Conservation (phyloP, 1,140 invertebrate species). For the Brachionus plicatilis region DNA sequence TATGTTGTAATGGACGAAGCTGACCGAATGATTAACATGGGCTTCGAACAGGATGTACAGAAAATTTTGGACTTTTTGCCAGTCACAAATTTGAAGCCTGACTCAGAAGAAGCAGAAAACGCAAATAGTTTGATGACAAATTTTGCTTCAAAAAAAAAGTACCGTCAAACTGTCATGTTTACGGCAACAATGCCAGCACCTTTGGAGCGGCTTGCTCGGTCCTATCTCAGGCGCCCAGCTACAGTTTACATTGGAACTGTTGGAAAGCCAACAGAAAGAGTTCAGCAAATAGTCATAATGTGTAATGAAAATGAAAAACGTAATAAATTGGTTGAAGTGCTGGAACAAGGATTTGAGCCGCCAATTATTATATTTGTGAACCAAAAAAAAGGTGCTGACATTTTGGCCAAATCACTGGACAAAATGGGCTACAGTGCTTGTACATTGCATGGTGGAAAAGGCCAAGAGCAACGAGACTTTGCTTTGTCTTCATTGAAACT, state of each 20-base stretch:
- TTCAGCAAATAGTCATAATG: constrained; percentile 94
- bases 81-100: constrained; percentile 95
- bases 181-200: constrained; percentile 99
- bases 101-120: constrained; percentile 96
- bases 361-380: constrained; percentile 99
- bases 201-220: constrained; percentile 88
- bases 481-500: constrained; percentile 89
- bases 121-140: constrained; percentile 75
- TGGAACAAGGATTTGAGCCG: constrained; percentile 69
- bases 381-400: constrained; percentile 98
- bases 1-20: constrained; percentile 70
- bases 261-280: constrained; percentile 93
- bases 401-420: constrained; percentile 89
- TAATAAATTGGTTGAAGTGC: constrained; percentile 60
- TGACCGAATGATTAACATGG: constrained; percentile 99
- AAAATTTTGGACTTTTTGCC: constrained; percentile 98
- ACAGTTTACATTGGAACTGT: constrained; percentile 97
- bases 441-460: constrained; percentile 74
- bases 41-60: constrained; percentile 95
- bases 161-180: constrained; percentile 97
- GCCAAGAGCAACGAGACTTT: constrained; percentile 97
- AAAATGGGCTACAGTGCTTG: constrained; percentile 73
- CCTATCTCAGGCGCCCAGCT: constrained; percentile 87
- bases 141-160: constrained; percentile 87
- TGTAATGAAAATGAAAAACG: constrained; percentile 81